phyloP scores from a whole-genome alignment of 2,888 invertebrate genomes.

The Serripes groenlandicus region DNA sequence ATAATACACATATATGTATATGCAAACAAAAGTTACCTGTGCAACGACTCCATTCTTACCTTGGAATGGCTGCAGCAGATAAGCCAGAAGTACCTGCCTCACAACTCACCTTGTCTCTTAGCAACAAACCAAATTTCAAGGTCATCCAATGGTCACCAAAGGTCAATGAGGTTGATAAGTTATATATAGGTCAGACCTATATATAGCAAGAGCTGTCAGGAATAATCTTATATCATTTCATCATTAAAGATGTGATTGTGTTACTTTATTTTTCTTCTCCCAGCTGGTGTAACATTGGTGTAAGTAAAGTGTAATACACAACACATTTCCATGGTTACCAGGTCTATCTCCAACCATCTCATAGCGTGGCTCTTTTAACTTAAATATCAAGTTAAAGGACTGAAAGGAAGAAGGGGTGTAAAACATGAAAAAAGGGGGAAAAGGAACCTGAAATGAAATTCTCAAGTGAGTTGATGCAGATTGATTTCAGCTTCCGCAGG shows the following conservation, averaged over 20 bases:
- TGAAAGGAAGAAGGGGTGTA: slow-evolving; percentile 27
- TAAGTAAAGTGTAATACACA: slow-evolving; percentile 21
- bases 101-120: slow-evolving; percentile 11
- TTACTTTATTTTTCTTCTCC: not conserved
- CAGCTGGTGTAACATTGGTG: slow-evolving; percentile 15
- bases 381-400: slow-evolving; percentile 14
- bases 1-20: not conserved
- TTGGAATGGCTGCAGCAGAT: not conserved
- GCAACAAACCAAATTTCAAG: slow-evolving; percentile 19
- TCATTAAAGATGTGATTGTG: slow-evolving; percentile 15
- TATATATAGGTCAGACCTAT: slow-evolving; percentile 5
- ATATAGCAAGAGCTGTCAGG: slow-evolving; percentile 5
- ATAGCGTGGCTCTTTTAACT: not conserved
- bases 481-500: not conserved
- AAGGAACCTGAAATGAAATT: not conserved
- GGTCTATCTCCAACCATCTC: not conserved
- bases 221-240: slow-evolving; percentile 24
- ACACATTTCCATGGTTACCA: not conserved
- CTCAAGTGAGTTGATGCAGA: not conserved
- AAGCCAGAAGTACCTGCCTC: slow-evolving; percentile 3
- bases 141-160: slow-evolving; percentile 17
- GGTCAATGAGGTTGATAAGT: slow-evolving; percentile 1
- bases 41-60: slow-evolving; percentile 7
- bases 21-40: not conserved
- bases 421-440: slow-evolving; percentile 4